Evolutionary conservation across 2,113 vertebrate species (phyloP).

Genomic region (Sus scrofa): T2T-Sscrofa CM000818.6:66673001-66673500

Average conservation of each 20-base stretch:
- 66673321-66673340: background rate
- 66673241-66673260: background rate
- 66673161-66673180: background rate
- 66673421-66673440: too few species aligned
- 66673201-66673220: conserved; percentile 12
- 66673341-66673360: background rate
- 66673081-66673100: background rate
- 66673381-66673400: background rate
- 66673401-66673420: background rate
- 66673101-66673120: background rate
- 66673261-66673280: background rate
- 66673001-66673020: too few species aligned
- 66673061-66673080: background rate
- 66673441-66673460: background rate
- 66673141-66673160: conserved; percentile 24
- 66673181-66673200: background rate
- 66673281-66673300: background rate
- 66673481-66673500: background rate
- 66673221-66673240: background rate
- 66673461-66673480: conserved; percentile 1
- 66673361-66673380: background rate
- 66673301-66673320: background rate
- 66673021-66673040: background rate
- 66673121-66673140: too few species aligned
- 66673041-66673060: background rate